phyloP scores from a whole-genome alignment of 2,888 invertebrate species.

The Stenichneumon culpator region DNA sequence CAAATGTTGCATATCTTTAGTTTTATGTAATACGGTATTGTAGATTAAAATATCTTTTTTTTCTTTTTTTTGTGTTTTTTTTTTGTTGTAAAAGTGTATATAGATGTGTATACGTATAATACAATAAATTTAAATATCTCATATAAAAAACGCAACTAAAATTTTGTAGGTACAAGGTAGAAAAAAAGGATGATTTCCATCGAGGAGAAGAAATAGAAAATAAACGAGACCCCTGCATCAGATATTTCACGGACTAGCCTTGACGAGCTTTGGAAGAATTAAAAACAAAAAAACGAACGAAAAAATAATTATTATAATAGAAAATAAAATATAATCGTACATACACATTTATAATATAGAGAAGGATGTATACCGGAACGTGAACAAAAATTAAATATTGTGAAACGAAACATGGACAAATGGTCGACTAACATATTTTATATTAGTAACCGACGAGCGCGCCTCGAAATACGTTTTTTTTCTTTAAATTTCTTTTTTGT shows the following conservation, averaged over 20 bases:
- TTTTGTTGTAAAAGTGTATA: slow-evolving; percentile 82
- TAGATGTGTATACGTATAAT: slow-evolving; percentile 83
- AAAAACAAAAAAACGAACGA: slow-evolving; percentile 67
- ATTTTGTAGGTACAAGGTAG: slow-evolving; percentile 82
- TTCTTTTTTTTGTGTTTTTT: slow-evolving; percentile 68
- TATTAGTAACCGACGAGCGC: slow-evolving; percentile 62
- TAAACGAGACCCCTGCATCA: slow-evolving; percentile 63
- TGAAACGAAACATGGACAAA: slow-evolving; percentile 36
- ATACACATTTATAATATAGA: slow-evolving; percentile 65
- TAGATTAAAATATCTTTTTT: slow-evolving; percentile 81
- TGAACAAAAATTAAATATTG: slow-evolving; percentile 50
- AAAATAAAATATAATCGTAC: slow-evolving; percentile 53
- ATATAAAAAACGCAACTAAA: slow-evolving; percentile 83
- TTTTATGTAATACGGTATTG: slow-evolving; percentile 79
- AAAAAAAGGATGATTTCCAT: slow-evolving; percentile 75
- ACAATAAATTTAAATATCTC: slow-evolving; percentile 82
- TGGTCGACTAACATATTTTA: slow-evolving; percentile 46
- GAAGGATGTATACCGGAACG: slow-evolving; percentile 42
- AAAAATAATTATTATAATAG: slow-evolving; percentile 39
- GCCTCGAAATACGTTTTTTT: slow-evolving; percentile 54
- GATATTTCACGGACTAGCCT: slow-evolving; percentile 80
- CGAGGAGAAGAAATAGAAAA: slow-evolving; percentile 69
- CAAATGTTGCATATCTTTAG: slow-evolving; percentile 80
- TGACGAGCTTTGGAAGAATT: slow-evolving; percentile 81
- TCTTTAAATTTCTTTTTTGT: slow-evolving; percentile 34